phyloP scores from a whole-genome alignment of 2,113 vertebrate genomes.

The Corvus cornix region DNA sequence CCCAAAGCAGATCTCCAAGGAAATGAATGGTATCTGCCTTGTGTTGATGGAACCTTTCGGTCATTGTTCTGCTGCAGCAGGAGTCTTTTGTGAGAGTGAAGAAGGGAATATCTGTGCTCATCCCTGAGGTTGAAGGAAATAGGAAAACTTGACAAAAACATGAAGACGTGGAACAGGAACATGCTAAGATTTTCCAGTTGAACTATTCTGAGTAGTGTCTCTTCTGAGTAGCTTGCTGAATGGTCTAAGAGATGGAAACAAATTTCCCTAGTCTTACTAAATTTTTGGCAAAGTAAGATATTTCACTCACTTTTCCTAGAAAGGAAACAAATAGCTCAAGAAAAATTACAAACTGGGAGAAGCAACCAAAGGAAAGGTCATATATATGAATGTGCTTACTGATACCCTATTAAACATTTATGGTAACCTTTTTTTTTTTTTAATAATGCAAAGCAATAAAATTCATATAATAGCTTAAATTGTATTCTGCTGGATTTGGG shows the following conservation, averaged over 20 bases:
- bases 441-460: background rate
- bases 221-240: background rate
- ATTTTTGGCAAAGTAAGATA: slow-evolving; percentile 1
- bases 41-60: background rate
- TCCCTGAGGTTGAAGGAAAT: background rate
- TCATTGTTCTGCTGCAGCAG: background rate
- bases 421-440: background rate
- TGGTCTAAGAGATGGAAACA: background rate
- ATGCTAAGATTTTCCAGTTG: background rate
- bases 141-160: background rate
- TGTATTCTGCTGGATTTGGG: background rate
- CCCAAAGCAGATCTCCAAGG: background rate
- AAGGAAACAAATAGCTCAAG: background rate
- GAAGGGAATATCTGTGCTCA: background rate
- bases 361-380: background rate
- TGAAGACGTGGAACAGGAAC: background rate
- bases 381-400: background rate
- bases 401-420: background rate
- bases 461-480: background rate
- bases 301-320: background rate
- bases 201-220: background rate
- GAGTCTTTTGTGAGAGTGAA: background rate
- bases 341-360: background rate
- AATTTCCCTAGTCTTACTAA: background rate
- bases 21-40: background rate